phyloP scores from a whole-genome alignment of 1,140 invertebrate genomes.

The Tachypleus tridentatus region DNA sequence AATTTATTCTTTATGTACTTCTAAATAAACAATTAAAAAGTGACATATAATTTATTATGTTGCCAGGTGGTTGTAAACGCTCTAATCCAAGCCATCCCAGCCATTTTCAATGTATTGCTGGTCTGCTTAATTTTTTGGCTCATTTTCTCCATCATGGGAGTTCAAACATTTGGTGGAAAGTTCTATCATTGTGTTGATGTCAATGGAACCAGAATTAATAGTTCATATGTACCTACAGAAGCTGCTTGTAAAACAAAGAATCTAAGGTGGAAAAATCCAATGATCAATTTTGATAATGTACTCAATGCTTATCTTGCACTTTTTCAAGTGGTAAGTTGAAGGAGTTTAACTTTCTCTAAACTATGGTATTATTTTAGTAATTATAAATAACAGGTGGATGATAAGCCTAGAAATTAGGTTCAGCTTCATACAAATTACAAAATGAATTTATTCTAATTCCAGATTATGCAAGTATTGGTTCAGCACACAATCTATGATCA shows the following conservation, averaged over 20 bases:
- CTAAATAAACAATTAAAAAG: too few species aligned
- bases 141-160: constrained; percentile 84
- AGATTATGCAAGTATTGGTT: too few species aligned
- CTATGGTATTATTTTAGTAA: too few species aligned
- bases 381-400: too few species aligned
- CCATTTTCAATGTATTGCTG: constrained; percentile 86
- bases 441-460: too few species aligned
- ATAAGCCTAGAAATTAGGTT: too few species aligned
- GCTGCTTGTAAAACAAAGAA: constrained; percentile 73
- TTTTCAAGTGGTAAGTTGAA: constrained; percentile 78
- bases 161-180: constrained; percentile 77
- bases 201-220: constrained; percentile 58
- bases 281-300: constrained; percentile 98
- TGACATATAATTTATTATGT: too few species aligned
- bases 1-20: too few species aligned
- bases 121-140: constrained; percentile 86
- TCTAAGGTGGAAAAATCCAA: constrained; percentile 89
- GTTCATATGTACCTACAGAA: constrained; percentile 70
- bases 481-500: too few species aligned
- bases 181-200: constrained; percentile 81
- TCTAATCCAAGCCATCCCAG: constrained; percentile 85
- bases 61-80: constrained; percentile 85
- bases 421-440: too few species aligned
- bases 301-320: constrained; percentile 92
- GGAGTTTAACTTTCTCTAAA: too few species aligned